phyloP scores from a whole-genome alignment of 2,113 vertebrate genomes.

The Nyctibius bracteatus region DNA sequence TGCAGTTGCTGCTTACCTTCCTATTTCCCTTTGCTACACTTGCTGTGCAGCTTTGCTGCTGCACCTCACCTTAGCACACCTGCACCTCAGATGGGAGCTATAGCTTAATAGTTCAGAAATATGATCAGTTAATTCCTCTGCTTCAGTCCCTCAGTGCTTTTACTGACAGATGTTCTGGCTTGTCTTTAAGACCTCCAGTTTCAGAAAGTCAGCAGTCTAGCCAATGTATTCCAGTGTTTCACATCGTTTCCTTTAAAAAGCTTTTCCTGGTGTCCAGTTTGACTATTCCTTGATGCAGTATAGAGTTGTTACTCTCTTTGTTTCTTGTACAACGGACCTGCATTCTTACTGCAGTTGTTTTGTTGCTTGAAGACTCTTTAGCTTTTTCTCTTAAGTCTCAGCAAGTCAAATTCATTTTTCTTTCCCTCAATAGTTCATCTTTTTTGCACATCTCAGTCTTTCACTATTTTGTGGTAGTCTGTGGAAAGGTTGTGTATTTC shows the following conservation, averaged over 20 bases:
- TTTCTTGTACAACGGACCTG: not conserved
- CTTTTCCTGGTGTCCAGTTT: not conserved
- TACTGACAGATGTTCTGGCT: not conserved
- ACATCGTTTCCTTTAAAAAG: not conserved
- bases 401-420: not conserved
- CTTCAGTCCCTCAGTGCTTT: not conserved
- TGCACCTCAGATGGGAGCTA: not conserved
- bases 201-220: not conserved
- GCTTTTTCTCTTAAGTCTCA: not conserved
- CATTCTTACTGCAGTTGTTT: not conserved
- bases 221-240: not conserved
- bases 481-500: not conserved
- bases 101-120: not conserved
- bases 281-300: not conserved
- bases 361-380: not conserved
- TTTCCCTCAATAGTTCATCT: not conserved
- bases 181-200: not conserved
- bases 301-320: not conserved
- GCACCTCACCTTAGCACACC: not conserved
- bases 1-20: not conserved
- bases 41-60: not conserved
- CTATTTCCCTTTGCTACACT: not conserved
- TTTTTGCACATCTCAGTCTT: not conserved
- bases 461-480: not conserved
- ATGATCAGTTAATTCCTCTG: not conserved